Base-by-base conservation (phyloP, 1,140 invertebrate genomes). In the Drosophila fuyamai region DNA sequence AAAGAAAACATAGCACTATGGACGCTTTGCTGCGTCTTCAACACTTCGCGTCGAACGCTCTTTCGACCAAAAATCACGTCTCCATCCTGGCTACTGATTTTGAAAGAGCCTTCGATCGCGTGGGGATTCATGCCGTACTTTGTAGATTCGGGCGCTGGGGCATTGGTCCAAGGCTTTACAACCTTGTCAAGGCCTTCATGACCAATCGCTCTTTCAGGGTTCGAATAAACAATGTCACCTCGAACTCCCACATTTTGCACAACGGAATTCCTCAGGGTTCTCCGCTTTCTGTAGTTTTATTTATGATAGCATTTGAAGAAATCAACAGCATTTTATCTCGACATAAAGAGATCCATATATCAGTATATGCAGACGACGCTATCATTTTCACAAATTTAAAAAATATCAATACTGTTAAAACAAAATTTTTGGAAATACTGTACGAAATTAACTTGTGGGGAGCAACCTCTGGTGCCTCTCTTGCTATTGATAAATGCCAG, bases 221-320 rank as follows among this genome's bases (percentile, higher is more conserved):
- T 29, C 47, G 47, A 29, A 7, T n/a, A 29, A 23, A 23, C 23
- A 23, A 23, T 23, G 23, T 23, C 23, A 23, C 23, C 23, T 23
- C 23, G 23, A 23, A 23, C 23, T 23, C 23, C 23, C 23, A 23
- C 23, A 23, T 23, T 23, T 23, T 23, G 23, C 23, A 23, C 23
- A 23, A 23, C 23, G 23, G 50, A 9, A 36, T 53, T 16, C 32
- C 29, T 4, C 27, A 36, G 32, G 50, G 14, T 8, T 53, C 50
- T 8, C 5, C 32, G 12, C 14, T 36, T 6, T 36, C 32, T 14
- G 50, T 53, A 12, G 14, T 36, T 10, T 23, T 53, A 4, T 36
- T 53, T 14, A 51, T 16, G 27, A 51, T 35, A 16, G 48, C 29
- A 10, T 51, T 35, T 35, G 27, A 51, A 16, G 18, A 35, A 51